phyloP scores from a whole-genome alignment of 2,113 vertebrate species.

The Hyperopisus bebe region DNA sequence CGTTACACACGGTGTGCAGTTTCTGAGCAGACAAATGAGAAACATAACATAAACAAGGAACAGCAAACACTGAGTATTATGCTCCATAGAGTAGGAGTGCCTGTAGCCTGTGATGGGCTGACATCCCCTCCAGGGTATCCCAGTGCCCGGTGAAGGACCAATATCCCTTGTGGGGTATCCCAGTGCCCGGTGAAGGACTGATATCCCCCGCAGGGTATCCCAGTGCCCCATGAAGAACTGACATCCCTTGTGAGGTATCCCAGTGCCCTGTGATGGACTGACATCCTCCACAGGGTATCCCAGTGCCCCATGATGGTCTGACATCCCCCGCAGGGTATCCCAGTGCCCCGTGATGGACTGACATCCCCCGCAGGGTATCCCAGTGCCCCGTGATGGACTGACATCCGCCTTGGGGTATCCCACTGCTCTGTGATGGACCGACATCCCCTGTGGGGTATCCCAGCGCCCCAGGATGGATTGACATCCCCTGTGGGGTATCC shows the following conservation, averaged over 20 bases:
- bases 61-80: background rate
- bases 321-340: no score
- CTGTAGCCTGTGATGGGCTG: background rate
- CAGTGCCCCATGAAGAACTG: rapidly evolving
- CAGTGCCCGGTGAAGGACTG: rapidly evolving
- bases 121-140: background rate
- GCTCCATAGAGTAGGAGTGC: background rate
- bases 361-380: no score
- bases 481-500: no score
- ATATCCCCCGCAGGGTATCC: background rate
- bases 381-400: no score
- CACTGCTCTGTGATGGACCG: no score
- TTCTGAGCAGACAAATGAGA: conserved; percentile 63
- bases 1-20: conserved; percentile 93
- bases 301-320: no score
- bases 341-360: no score
- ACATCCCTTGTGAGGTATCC: background rate
- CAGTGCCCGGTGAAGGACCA: background rate
- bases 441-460: no score
- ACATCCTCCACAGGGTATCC: no score
- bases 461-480: background rate
- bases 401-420: no score
- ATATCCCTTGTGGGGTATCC: background rate
- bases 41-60: background rate
- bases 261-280: no score